Evolutionary conservation across 2,797 vertebrate species (phyloP), one percentile per base, ranked within the genome.

Genomic region (Hoplostethus mediterraneus): DNA sequence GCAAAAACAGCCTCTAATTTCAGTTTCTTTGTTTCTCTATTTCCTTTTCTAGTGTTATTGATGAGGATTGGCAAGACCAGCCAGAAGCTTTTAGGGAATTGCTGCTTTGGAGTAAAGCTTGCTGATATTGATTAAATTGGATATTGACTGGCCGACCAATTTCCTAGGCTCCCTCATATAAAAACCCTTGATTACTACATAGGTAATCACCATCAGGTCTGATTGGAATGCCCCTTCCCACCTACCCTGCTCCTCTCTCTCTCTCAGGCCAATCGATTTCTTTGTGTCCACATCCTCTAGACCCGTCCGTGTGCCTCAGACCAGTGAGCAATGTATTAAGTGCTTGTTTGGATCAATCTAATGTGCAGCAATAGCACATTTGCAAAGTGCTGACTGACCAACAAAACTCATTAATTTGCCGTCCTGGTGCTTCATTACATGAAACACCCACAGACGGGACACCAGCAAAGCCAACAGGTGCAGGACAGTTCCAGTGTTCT

Each of bases 341-440:
- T 91, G 92, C 91, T 94, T 93, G 92, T 94, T 94, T 94, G 89
- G 91, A 93, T 93, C 93, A 93, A 93, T 95, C 86, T 90, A 94
- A 93, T 91, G 90, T 94, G 93, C 92, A 91, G 85, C 85, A 89
- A 93, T 92, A 90, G 92, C 92, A 92, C 87, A 94, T 94, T 94
- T 70, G 51, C 87, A 85, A 91, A 93, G 83, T 94, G 93, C 94
- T 94, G 94, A 95, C 93, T 90, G 78, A 81, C 70, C 85, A 73
- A 72, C 77, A 88, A 87, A 91, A 90, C 85, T 85, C 83, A 92
- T 94, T 93, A 88, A 90, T 90, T 90, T 87, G 81, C 80, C 48
- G 81, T 49, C 48, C 53, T 13, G 5, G 31, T 3, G 45, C 74
- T 84, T 80, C 70, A 74, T 53, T 73, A 33, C 67, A 72, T 69